Evolutionary conservation across 2,888 invertebrate species (phyloP), one percentile per base, ranked within the genome.

Genomic region (Arctia plantaginis): DNA sequence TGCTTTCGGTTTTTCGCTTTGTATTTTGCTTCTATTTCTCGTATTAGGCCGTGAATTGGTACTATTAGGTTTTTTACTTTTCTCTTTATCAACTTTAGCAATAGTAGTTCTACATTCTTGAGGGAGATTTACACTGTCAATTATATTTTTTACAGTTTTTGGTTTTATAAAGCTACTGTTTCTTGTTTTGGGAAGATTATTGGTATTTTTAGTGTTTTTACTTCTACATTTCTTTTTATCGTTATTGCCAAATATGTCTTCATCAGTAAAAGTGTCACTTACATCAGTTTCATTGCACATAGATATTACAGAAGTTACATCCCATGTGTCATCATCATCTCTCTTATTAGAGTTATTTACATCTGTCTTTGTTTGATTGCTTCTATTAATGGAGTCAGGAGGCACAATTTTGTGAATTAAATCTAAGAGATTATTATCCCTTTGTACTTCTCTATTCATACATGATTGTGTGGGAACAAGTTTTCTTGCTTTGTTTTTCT

Each of bases 401-500:
- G 94, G 93, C 18, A 95, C 93, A 82, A 95, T 93, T 85, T 94
- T 94, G 62, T 94, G 92, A 70, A 95, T 93, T 78, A 95, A 91
- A 82, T 94, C 92, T 76, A 93, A 81, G 23, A 93, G 85, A 88
- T 92, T 92, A 69, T 85, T 91, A 64, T 92, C 90, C 72, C 94
- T 93, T 55, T 82, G 75, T 23, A 94, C 82, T 78, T 94, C 94
- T 78, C 93, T 89, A 77, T 88, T 93, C 12, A 95, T 78, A 82
- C 92, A 93, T 8, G 92, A 93, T 77, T 93, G 93, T 71, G 90
- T 90, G 71, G 92, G 88, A 0, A 90, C 91, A 55, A 94, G 77
- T 82, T 93, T 95, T 72, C 94, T 90, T 6, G 93, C 85, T 88
- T 91, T 95, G 77, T 90, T 90, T 83, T 91, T 94, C 72, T 94